phyloP scores from a whole-genome alignment of 2,113 vertebrate species.

The Nipponia nippon region DNA sequence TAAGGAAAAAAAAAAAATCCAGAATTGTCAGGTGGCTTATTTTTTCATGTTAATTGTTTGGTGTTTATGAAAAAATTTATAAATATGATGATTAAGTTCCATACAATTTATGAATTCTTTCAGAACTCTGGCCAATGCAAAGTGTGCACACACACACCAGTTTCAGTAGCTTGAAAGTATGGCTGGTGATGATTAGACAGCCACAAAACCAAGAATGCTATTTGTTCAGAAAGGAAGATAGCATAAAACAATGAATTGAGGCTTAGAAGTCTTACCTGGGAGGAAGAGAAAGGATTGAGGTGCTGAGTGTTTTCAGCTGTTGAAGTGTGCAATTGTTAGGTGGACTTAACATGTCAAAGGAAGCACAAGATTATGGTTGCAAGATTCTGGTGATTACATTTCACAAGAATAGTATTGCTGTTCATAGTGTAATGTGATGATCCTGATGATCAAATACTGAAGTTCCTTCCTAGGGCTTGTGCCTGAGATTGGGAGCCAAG shows the following conservation, averaged over 20 bases:
- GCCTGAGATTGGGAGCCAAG: not conserved
- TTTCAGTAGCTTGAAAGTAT: not conserved
- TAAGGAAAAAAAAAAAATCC: not conserved
- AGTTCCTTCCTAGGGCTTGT: not conserved
- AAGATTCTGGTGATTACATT: not conserved
- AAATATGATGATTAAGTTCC: not conserved
- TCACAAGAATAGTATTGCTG: not conserved
- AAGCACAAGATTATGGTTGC: not conserved
- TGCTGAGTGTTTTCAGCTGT: not conserved
- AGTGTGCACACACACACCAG: not conserved
- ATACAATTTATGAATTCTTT: not conserved
- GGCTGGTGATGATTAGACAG: not conserved
- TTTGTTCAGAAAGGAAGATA: not conserved
- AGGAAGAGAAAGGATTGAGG: not conserved
- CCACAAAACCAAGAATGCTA: not conserved
- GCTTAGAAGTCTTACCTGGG: not conserved
- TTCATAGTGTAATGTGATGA: not conserved
- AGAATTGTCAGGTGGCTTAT: not conserved
- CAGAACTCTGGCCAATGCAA: not conserved
- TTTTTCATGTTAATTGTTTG: not conserved
- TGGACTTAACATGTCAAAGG: accelerated
- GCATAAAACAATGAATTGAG: not conserved
- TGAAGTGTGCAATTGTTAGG: not conserved
- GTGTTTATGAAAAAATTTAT: not conserved
- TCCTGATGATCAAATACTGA: not conserved